Evolutionary conservation across 2,113 vertebrate genomes (phyloP).

Genomic region (Dolichallabes microphthalmus): DNA sequence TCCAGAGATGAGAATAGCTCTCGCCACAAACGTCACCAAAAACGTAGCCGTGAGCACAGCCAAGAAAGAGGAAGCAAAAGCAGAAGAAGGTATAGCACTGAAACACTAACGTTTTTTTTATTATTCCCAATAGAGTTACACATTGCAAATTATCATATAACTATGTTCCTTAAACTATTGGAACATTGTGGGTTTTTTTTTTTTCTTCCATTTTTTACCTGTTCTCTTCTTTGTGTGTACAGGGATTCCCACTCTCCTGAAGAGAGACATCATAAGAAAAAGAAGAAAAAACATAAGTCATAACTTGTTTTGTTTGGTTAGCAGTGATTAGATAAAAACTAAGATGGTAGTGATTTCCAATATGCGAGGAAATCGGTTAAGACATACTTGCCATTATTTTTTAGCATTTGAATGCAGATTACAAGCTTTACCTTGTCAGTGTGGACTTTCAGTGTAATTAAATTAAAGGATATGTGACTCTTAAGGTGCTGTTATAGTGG

Average conservation of each 20-base stretch:
- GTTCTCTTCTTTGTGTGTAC: conserved; percentile 28
- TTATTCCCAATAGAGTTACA: not conserved
- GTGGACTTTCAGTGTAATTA: not conserved
- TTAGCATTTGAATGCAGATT: not conserved
- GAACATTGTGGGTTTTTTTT: not conserved
- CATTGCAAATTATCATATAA: not conserved
- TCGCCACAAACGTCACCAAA: conserved; percentile 69
- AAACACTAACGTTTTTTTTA: not conserved
- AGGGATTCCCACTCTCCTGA: conserved; percentile 79
- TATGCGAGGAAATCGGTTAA: not conserved
- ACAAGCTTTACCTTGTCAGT: not conserved
- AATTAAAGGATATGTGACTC: not conserved
- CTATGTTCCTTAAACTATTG: not conserved
- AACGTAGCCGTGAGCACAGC: conserved; percentile 48
- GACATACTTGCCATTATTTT: not conserved
- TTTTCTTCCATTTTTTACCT: not conserved
- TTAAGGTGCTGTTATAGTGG: not conserved
- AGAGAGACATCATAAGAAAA: conserved; percentile 77
- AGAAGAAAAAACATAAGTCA: conserved; percentile 66
- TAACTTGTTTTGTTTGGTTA: conserved; percentile 28
- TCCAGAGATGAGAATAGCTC: conserved; percentile 62
- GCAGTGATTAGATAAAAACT: not conserved
- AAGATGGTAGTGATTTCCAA: not conserved
- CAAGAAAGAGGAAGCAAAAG: conserved; percentile 67
- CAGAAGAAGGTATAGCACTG: conserved; percentile 57